These are phyloP conservation scores for Macquaria ambigua DNA, from an alignment of 2,113 vertebrate genomes.

Conservation along the genomic window DNA sequence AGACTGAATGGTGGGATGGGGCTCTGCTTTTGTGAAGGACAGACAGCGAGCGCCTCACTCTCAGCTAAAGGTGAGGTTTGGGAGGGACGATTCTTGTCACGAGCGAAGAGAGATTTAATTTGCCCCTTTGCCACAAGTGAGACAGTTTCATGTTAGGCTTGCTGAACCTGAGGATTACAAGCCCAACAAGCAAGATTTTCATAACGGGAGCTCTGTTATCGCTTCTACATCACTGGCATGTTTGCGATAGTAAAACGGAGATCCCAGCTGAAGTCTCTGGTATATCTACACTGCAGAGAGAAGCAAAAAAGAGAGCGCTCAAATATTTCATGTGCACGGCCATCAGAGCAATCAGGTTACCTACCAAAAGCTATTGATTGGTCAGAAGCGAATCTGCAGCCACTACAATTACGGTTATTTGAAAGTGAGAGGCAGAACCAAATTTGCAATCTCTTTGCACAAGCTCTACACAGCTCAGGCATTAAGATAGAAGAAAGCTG, in stretches of 20 bases:
- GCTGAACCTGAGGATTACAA: conserved; percentile 53
- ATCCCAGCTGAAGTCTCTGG: not conserved
- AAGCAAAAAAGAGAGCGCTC: not conserved
- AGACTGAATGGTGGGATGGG: conserved; percentile 33
- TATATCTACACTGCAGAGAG: not conserved
- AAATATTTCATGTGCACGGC: not conserved
- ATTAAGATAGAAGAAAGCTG: conserved; percentile 14
- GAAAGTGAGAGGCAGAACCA: conserved; percentile 35
- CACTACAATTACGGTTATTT: conserved; percentile 33
- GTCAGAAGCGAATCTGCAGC: conserved; percentile 25
- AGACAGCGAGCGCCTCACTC: not conserved
- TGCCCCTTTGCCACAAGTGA: conserved; percentile 48
- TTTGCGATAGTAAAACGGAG: not conserved
- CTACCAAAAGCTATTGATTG: conserved; percentile 37
- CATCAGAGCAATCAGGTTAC: conserved; percentile 26
- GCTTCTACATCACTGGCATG: not conserved
- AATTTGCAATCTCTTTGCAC: conserved; percentile 41
- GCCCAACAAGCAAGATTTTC: conserved; percentile 18
- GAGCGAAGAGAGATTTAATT: conserved; percentile 55
- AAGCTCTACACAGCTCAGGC: not conserved
- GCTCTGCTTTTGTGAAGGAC: conserved; percentile 42
- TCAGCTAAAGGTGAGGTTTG: conserved; percentile 37
- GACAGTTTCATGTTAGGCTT: conserved; percentile 40
- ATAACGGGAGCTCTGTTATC: conserved; percentile 15
- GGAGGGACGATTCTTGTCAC: conserved; percentile 31